Evolutionary conservation across 2,113 vertebrate genomes (phyloP).

Genomic region (Ammospiza nelsoni): DNA sequence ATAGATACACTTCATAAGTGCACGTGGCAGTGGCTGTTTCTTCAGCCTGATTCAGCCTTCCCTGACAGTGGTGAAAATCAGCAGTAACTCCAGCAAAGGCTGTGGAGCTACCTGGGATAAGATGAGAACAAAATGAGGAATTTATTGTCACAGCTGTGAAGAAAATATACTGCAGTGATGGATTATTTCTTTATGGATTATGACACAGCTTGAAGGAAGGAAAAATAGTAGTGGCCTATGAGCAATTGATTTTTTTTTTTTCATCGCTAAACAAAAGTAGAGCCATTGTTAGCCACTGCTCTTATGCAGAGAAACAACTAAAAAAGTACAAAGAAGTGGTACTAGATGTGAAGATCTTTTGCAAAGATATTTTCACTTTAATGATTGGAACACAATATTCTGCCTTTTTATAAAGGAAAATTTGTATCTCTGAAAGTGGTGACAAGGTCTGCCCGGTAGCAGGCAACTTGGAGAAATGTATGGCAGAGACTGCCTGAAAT

Average conservation of each 20-base stretch:
- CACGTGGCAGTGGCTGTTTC: neutral
- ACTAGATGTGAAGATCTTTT: conserved; percentile 19
- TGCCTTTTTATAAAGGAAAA: conserved; percentile 12
- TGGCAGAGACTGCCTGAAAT: neutral
- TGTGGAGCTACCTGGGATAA: neutral
- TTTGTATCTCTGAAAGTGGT: neutral
- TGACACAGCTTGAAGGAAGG: conserved; percentile 29
- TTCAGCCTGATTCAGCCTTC: neutral
- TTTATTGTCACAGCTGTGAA: conserved; percentile 31
- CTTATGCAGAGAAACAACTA: neutral
- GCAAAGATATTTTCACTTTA: conserved; percentile 31
- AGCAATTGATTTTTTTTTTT: conserved; percentile 19
- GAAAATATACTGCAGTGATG: conserved; percentile 8
- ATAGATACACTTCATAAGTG: neutral
- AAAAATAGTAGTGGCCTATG: neutral
- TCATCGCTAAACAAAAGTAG: neutral
- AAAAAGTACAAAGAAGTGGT: neutral
- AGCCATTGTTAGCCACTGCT: conserved; percentile 4
- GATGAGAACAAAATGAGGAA: conserved; percentile 34
- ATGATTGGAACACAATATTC: conserved; percentile 4
- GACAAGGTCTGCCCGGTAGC: neutral
- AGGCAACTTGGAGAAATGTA: neutral
- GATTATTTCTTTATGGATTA: conserved; percentile 31
- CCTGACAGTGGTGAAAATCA: neutral
- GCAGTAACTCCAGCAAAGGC: neutral